phyloP scores from a whole-genome alignment of 2,113 vertebrate species.

The Nansenia antarctica region DNA sequence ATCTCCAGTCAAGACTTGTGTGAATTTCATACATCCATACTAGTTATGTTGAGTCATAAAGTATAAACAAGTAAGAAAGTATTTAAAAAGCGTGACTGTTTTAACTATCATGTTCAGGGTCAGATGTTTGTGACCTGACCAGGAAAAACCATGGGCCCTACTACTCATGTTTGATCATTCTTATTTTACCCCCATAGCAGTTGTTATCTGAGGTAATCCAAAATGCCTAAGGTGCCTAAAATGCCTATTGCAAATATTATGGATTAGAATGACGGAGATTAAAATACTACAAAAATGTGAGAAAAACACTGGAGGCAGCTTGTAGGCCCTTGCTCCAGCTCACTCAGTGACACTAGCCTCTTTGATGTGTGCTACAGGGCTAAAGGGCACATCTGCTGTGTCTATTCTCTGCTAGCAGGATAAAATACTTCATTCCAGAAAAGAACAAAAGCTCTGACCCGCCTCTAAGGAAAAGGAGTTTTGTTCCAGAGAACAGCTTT shows the following conservation, averaged over 20 bases:
- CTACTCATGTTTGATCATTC: neutral
- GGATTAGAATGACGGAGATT: neutral
- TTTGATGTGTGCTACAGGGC: conserved; percentile 1
- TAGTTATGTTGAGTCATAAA: too few relatives aligned
- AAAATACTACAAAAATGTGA: neutral
- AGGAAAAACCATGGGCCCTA: neutral
- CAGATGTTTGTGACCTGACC: neutral
- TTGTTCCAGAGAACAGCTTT: neutral
- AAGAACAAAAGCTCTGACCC: neutral
- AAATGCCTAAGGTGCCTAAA: neutral
- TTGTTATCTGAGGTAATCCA: neutral
- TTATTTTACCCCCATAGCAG: neutral
- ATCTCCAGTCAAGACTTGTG: neutral
- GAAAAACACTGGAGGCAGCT: neutral
- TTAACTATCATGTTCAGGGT: neutral
- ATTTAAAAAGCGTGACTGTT: too few relatives aligned
- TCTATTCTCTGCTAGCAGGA: neutral
- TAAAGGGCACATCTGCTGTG: conserved; percentile 10
- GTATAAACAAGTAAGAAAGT: too few relatives aligned
- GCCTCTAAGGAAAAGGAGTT: neutral
- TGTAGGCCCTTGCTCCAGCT: conserved; percentile 9
- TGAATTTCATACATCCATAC: too few relatives aligned
- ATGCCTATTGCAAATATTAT: neutral
- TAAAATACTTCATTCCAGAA: neutral
- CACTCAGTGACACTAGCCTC: conserved; percentile 7